Base-by-base conservation (phyloP, 2,888 invertebrate species). In the Nematopogon swammerdamellus region DNA sequence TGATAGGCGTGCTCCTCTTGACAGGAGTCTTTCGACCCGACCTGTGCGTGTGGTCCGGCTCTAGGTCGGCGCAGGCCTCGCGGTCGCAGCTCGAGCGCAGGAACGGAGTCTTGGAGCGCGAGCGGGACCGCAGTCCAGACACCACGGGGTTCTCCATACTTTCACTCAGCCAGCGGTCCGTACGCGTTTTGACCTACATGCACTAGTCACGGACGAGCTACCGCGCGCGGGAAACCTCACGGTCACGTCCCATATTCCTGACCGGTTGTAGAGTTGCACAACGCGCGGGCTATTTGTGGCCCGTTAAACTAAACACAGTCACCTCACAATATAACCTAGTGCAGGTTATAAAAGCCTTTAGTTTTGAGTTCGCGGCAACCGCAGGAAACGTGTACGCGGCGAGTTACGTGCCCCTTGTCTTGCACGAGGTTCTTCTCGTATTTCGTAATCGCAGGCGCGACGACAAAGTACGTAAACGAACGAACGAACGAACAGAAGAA, bases 21-120 rank as follows among this genome's bases (percentile, higher is more conserved):
- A 71, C 63, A 19, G 79, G 76, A 1, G 80, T 79, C 63, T 73
- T 80, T 51, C 81, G 75, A 50, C 80, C 76, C 44, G 76, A 69
- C 59, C 81, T 81, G 46, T 61, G 63, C 52, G 57, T 53, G 60
- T 82, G 81, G 56, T 82, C 82, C 45, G 82, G 82, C 25, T 75
- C 82, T 45, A 66, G 67, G 54, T 81, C 80, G 19, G 69, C 63
- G 61, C 84, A 84, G 56, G 70, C 72, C 63, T 84, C 84, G 56
- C 70, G 80, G 63, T 85, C 84, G 59, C 83, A 80, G 59, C 70
- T 80, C 50, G 83, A 83, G 55, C 81, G 73, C 57, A 83, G 65
- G 62, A 85, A 85, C 55, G 88, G 87, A 60, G 88, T 87, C 63
- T 83, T 85, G 36, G 88, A 88, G 58, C 87, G 82, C 59, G 87